Base-by-base conservation (phyloP, 2,888 invertebrate genomes). In the Vanessa cardui region DNA sequence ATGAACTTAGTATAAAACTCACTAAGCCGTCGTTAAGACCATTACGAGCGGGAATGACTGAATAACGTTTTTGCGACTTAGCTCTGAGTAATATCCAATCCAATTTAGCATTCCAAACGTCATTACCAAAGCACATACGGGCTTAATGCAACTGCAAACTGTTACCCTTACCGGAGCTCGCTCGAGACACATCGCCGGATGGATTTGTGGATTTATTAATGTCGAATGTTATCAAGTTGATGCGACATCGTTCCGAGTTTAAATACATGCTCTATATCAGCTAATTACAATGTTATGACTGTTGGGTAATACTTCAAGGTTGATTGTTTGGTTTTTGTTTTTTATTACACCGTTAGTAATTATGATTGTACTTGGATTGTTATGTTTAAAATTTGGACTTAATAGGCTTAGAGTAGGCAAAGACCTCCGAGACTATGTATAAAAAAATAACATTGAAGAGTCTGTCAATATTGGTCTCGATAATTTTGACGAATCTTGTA, bases 61-160 rank as follows among this genome's bases (percentile, higher is more conserved):
- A 47, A 60, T 56, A 60, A 56, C 60, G 52, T 64, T 60, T 64
- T 56, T 54, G 63, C 60, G 64, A 61, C 68, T 61, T 50, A 47
- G 64, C 64, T 64, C 59, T 64, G 63, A 67, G 70, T 70, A 77
- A 72, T 78, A 77, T 74, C 73, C 74, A 76, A 76, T 75, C 72
- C 77, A 77, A 78, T 79, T 77, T 76, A 69, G 71, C 76, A 74
- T 76, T 74, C 64, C 71, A 71, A 78, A 76, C 73, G 74, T 76
- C 74, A 78, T 80, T 79, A 76, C 75, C 68, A 61, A 68, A 74
- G 76, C 74, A 75, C 76, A 76, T 72, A 70, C 74, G 74, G 74
- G 76, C 78, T 82, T 81, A 80, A 82, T 83, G 80, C 80, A 78
- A 76, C 73, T 73, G 71, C 77, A 80, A 77, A 78, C 76, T 80